Base-by-base conservation (phyloP, 2,113 vertebrate species). In the Gopherus flavomarginatus region DNA sequence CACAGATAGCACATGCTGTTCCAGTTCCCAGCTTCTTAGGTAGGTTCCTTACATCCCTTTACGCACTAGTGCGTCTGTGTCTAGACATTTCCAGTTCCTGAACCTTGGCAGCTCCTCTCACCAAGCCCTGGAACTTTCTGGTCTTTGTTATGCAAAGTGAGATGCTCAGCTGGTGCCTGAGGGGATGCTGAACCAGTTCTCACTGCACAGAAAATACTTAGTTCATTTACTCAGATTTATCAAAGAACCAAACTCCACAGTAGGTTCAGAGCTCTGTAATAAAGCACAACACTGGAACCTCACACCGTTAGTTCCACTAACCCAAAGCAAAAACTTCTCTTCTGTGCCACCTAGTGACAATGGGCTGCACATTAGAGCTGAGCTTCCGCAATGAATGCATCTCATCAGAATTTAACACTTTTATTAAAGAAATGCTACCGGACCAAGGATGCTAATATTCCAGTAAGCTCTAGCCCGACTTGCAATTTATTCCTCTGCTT, bases 1-100 rank as follows among this genome's bases (percentile, higher is more conserved):
- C 54, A 53, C 14, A 52, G 44, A 10, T 8, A 29, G 42, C 11
- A 53, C n/a, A 35, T 77, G 0, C 0, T 14, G 35, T 12, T 42
- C 31, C 14, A 62, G n/a, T 52, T 90, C 69, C 52, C 6, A 6
- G 84, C 54, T 47, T 50, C 24, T 16, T 31, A 44, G 8, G 17
- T 1, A 2, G 13, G 11, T 11, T 38, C 38, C 22, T 49, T 44
- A 22, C 22, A 5, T 31, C 57, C 31, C 11, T 6, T 9, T 50
- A 8, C 5, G 3, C 53, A 54, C 53, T 22, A 62, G 59, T 38
- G 54, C 5, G 1, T 16, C 47, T 10, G 4, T 1, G 9, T 59
- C 83, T 17, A 0, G 1, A 50, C 7, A 29, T 8, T 42, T 77
- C 38, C 38, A 77, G 22, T 44, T 44, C 38, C 24, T 44, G 72